Conservation (phyloP, 2,113 vertebrate species). For the Jaculus jaculus region DNA sequence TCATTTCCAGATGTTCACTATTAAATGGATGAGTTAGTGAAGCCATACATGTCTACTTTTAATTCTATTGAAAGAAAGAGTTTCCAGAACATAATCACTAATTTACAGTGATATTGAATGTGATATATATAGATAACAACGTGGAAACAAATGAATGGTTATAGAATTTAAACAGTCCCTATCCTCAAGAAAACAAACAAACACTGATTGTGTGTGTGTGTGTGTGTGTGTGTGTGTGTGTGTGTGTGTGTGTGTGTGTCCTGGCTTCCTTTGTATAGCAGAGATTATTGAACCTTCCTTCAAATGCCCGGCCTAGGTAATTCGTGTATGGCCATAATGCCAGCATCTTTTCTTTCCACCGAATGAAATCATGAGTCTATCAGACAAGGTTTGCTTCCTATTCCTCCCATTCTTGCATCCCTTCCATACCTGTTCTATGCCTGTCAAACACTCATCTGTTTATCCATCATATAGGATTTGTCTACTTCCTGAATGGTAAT, state of each 20-base stretch:
- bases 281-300: slow-evolving; percentile 29
- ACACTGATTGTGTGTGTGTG: not conserved
- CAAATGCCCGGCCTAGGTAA: slow-evolving; percentile 16
- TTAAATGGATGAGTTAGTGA: slow-evolving; percentile 10
- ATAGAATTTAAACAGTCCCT: slow-evolving; percentile 39
- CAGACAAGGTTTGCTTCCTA: not conserved
- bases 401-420: not conserved
- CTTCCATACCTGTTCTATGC: not conserved
- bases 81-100: not conserved
- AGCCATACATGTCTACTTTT: not conserved
- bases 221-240: not conserved
- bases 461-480: slow-evolving; percentile 28
- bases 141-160: slow-evolving; percentile 30
- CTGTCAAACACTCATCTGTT: slow-evolving; percentile 10
- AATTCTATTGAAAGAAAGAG: slow-evolving; percentile 39
- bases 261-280: slow-evolving; percentile 30
- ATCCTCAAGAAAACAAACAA: not conserved
- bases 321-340: slow-evolving; percentile 47
- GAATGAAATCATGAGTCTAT: slow-evolving; percentile 28
- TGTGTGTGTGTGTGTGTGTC: not conserved
- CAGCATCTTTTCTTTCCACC: not conserved
- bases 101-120: not conserved
- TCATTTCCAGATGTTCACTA: not conserved
- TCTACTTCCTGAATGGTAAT: slow-evolving; percentile 46
- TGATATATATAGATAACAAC: not conserved